Evolutionary conservation across 2,113 vertebrate genomes (phyloP).

Genomic region (Ctenomys sociabilis): DNA sequence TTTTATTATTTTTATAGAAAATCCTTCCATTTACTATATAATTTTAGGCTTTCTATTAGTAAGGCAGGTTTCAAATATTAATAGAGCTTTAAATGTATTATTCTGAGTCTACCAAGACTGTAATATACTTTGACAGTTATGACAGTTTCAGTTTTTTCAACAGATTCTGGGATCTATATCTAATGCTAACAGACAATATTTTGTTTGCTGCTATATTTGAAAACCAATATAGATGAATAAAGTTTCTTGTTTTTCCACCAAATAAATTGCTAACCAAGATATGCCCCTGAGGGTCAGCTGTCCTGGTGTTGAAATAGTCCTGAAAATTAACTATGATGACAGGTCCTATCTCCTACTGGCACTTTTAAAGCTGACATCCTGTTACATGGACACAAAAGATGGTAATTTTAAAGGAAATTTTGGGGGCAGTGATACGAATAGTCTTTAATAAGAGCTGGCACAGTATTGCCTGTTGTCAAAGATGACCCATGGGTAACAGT

Average conservation of each 20-base stretch:
- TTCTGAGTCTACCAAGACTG: not conserved
- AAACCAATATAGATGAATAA: conserved; percentile 79
- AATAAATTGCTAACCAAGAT: conserved; percentile 87
- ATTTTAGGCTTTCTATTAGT: not conserved
- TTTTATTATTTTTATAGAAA: not conserved
- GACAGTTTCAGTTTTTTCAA: not conserved
- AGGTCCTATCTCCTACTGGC: conserved; percentile 89
- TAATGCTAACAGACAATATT: conserved; percentile 66
- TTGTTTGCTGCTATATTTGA: conserved; percentile 80
- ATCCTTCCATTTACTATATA: not conserved
- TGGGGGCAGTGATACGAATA: conserved; percentile 91
- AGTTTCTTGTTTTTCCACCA: conserved; percentile 85
- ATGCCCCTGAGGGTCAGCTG: conserved; percentile 81
- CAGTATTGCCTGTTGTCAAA: conserved; percentile 90
- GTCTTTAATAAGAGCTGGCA: conserved; percentile 93
- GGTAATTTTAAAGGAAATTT: conserved; percentile 95
- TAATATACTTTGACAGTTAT: conserved; percentile 38
- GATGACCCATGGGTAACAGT: conserved; percentile 90
- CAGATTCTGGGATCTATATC: not conserved
- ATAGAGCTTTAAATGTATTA: not conserved
- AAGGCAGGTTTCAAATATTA: not conserved
- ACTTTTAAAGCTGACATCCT: conserved; percentile 92
- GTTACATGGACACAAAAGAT: conserved; percentile 89
- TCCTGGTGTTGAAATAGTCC: conserved; percentile 86
- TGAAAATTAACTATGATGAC: conserved; percentile 92